These are phyloP conservation scores for Acrobasis consociella DNA, from an alignment of 2,888 invertebrate genomes.

Conservation along the genomic window DNA sequence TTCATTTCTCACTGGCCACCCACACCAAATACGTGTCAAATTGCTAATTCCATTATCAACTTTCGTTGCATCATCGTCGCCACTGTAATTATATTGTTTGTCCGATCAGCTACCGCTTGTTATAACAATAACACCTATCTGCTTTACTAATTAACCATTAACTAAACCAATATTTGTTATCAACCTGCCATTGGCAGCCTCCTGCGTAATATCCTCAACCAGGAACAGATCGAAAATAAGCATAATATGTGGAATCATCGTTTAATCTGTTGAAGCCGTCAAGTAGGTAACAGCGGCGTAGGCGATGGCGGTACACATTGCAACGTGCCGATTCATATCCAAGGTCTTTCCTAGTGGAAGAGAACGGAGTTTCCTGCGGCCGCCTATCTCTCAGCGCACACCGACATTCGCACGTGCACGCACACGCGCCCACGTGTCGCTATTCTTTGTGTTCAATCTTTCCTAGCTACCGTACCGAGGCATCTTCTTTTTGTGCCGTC, in stretches of 20 bases:
- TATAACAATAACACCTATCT: conserved; percentile 68
- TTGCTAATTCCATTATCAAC: conserved; percentile 76
- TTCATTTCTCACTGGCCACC: conserved; percentile 65
- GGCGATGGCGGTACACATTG: conserved; percentile 81
- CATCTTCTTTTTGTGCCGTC: conserved; percentile 80
- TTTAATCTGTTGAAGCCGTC: conserved; percentile 63
- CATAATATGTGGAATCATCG: conserved; percentile 56
- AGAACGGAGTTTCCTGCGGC: conserved; percentile 83
- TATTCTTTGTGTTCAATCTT: conserved; percentile 78
- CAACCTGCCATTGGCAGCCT: conserved; percentile 5
- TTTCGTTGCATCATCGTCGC: conserved; percentile 73
- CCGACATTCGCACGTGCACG: conserved; percentile 72
- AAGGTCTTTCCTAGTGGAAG: conserved; percentile 84
- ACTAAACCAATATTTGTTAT: conserved; percentile 49
- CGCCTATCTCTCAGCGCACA: conserved; percentile 79
- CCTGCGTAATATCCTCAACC: conserved; percentile 4
- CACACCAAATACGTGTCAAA: conserved; percentile 76
- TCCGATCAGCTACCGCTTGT: conserved; percentile 57
- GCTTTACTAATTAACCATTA: conserved; percentile 64
- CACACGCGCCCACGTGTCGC: conserved; percentile 76
- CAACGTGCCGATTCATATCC: conserved; percentile 81
- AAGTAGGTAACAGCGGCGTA: conserved; percentile 77
- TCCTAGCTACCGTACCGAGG: conserved; percentile 76
- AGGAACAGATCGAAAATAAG: conserved; percentile 27
- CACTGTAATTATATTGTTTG: conserved; percentile 66